These are phyloP conservation scores for Uloborus diversus DNA, from an alignment of 1,140 invertebrate species.

Conservation along the genomic window DNA sequence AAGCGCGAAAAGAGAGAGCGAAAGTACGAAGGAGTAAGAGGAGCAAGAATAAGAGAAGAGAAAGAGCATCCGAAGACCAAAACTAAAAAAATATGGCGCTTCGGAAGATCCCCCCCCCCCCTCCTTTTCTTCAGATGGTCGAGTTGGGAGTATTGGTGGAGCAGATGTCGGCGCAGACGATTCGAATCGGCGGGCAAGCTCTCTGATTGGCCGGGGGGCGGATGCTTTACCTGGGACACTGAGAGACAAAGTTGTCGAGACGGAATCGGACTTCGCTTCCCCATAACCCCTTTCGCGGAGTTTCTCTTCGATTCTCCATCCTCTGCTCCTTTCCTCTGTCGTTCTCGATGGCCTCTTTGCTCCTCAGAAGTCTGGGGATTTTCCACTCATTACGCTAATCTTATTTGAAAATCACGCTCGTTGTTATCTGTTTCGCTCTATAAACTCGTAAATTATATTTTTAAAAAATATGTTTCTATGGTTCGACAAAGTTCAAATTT, in stretches of 20 bases:
- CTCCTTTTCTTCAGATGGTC: too few relatives aligned
- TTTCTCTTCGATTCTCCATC: constrained; percentile 29
- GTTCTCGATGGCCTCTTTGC: constrained; percentile 38
- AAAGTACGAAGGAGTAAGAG: not conserved
- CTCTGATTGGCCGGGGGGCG: constrained; percentile 51
- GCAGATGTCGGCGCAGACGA: constrained; percentile 43
- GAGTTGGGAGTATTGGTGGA: constrained; percentile 48
- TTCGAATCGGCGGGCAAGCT: constrained; percentile 35
- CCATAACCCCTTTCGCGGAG: not conserved
- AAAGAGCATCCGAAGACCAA: constrained; percentile 10
- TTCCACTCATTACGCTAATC: not conserved
- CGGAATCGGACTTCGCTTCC: constrained; percentile 4
- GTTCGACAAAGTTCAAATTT: too few relatives aligned
- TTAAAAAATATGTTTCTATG: too few relatives aligned
- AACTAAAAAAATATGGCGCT: too few relatives aligned
- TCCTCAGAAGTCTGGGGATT: not conserved
- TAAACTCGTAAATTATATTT: too few relatives aligned
- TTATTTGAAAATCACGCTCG: too few relatives aligned
- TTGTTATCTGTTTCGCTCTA: too few relatives aligned
- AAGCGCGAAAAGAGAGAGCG: not conserved
- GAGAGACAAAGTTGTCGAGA: constrained; percentile 49
- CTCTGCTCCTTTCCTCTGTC: not conserved
- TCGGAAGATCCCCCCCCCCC: too few relatives aligned
- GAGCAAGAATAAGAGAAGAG: not conserved
- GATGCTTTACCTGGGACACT: constrained; percentile 44